Evolutionary conservation across 2,797 vertebrate genomes (phyloP), one percentile per base, ranked within the genome.

Genomic region (Gadopsis bispinosus): DNA sequence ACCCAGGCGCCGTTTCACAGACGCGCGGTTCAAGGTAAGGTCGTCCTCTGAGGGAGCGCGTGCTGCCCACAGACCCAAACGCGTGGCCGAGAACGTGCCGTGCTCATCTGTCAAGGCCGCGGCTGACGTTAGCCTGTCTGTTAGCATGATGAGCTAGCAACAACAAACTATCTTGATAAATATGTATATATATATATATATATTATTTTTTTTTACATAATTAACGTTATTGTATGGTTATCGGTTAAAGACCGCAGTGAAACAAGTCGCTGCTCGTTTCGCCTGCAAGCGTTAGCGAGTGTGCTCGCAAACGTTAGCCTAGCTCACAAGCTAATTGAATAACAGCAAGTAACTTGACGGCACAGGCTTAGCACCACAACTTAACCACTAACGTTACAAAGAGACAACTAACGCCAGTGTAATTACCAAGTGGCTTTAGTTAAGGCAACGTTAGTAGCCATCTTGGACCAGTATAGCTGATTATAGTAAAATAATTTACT

Each of bases 81-180:
- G n/a, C n/a, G n/a, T n/a, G n/a, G n/a, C n/a, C n/a, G n/a, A n/a
- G n/a, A 51, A 65, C 26, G 37, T 4, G 41, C 19, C 33, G 41
- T 39, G 78, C 60, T 80, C 51, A 43, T 55, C 26, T 39, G 77
- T 84, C 85, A 91, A 94, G 92, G 93, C 91, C 91, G 60, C 61
- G 55, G 66, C 69, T 66, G 73, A 72, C 73, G 84, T 81, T 88
- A 75, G 80, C 81, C 7, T 3, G 58, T 5, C 53, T 33, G 65
- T 47, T 82, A 88, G 83, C 88, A 70, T 56, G 85, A 73, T 87
- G 78, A 56, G 80, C 84, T 33, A 87, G 89, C 35, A 45, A 62
- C 31, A 77, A 87, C 80, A 82, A 73, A 72, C 37, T n/a, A n/a
- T n/a, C n/a, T n/a, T n/a, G n/a, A n/a, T n/a, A n/a, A n/a, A n/a